Evolutionary conservation across 2,797 vertebrate genomes (phyloP).

Genomic region (Spinibarbus caldwelli): DNA sequence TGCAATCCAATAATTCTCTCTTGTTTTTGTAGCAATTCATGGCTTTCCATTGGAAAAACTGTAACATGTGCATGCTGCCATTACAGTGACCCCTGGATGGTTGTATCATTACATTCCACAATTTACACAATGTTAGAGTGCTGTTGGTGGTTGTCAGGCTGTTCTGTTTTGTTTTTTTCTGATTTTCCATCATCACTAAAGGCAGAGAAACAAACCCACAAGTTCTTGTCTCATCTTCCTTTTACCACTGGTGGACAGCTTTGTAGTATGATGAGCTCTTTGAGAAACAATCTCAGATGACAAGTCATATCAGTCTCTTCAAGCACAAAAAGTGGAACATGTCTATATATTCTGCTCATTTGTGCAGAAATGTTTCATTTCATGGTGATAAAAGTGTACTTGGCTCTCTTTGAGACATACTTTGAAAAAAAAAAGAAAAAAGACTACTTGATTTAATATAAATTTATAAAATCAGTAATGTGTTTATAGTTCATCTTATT

Average conservation of each 20-base stretch:
- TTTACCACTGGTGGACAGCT: background rate
- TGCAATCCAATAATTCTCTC: background rate
- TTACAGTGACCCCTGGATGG: background rate
- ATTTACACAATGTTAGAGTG: background rate
- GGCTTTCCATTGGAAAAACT: background rate
- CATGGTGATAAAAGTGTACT: background rate
- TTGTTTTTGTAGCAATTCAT: background rate
- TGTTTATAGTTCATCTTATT: conserved; percentile 6
- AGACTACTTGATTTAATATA: background rate
- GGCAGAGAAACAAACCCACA: background rate
- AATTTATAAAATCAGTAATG: background rate
- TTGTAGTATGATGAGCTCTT: background rate
- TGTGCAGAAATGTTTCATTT: background rate
- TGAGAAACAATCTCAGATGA: conserved; percentile 1
- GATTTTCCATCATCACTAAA: background rate
- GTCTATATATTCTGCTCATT: conserved; percentile 18
- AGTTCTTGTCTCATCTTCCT: background rate
- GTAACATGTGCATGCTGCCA: background rate
- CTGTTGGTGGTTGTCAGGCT: background rate
- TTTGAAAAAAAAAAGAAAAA: background rate
- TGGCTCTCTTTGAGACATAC: background rate
- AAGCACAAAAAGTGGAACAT: background rate
- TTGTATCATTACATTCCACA: background rate
- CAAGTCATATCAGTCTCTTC: conserved; percentile 16
- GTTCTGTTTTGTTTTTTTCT: background rate